Evolutionary conservation across 2,797 vertebrate genomes (phyloP), one percentile per base, ranked within the genome.

Genomic region (Eleutherodactylus coqui): DNA sequence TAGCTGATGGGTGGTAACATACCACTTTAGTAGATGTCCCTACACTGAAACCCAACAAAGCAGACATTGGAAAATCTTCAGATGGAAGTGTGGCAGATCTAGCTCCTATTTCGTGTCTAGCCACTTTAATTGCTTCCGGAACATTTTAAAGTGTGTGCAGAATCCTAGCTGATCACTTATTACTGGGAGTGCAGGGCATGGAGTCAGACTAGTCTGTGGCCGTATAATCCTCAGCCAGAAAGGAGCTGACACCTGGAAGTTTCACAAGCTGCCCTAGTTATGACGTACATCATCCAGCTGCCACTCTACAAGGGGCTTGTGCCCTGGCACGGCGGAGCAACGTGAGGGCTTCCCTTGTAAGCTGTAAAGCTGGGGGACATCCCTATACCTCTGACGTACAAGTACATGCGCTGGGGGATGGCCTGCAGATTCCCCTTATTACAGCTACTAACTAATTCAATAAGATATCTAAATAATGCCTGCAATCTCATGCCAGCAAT

Each of bases 261-360:
- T 13, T 62, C 47, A 43, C 85, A 76, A 36, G 69, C 64, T 53
- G 36, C n/a, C 32, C 29, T 55, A 69, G 72, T 62, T 53, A 21
- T 86, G 79, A 86, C 85, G 60, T 82, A 58, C 60, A 58, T 77
- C 79, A 36, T 4, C 79, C 77, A 80, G 84, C 84, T 80, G 84
- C 76, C 64, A 14, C 38, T 58, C 16, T 38, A 45, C 29, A 32
- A 72, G 72, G 60, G 45, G 29, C 62, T 87, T 34, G 60, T 72
- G 45, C 47, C 45, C 49, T 78, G 51, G 72, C 32, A 64, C 60
- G 38, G 70, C 16, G 41, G 60, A 67, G 47, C 47, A 55, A 83
- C 13, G 49, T 70, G 62, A 58, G 60, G 85, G n/a, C 79, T 86
- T 86, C 73, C 79, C 58, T 78, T 34, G 62, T 78, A 86, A 67